Base-by-base conservation (phyloP, 2,113 vertebrate species). In the Corydoras maculifer region DNA sequence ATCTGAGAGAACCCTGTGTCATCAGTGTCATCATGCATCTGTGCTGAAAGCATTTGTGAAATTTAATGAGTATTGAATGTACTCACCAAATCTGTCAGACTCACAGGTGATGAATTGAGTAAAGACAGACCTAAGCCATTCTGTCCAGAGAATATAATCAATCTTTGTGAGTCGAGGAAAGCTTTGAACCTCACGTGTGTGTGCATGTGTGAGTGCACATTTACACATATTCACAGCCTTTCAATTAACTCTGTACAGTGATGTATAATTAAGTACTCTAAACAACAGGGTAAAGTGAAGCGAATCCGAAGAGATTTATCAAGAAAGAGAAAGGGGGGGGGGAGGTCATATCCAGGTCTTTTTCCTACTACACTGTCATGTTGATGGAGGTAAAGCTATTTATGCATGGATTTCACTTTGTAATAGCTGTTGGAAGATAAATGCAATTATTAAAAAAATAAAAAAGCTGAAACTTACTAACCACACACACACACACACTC, bases 221-320 rank as follows among this genome's bases (percentile, higher is more conserved):
- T 29, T 58, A 63, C 61, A 67, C 58, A 55, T 29, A 72, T 59
- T 62, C 43, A 57, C 57, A 29, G 72, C 57, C 48, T 73, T 73
- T 76, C 35, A 68, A 58, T 68, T 72, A 63, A 55, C 69, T 76
- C 43, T 43, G 35, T 48, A 35, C 75, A 53, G 58, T 77, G 69
- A 75, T 77, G 69, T 74, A 82, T 78, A 75, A 71, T 81, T 80
- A 30, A 76, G 68, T 72, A 72, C 58, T 64, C 32, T 53, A 72
- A 82, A 80, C 77, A 82, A 15, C 65, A 78, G 77, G 64, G 53
- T 62, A 64, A 75, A 74, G 78, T 76, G 73, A 70, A 66, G 43
- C 32, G 2, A 18, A 77, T 55, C 50, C 43, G 5, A 50, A 49
- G 60, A 53, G 32, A 65, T 49, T 50, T 6, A 73, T 29, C 55